Evolutionary conservation across 2,113 vertebrate species (phyloP), one percentile per base, ranked within the genome.

Genomic region (Rousettus leschenaultii): DNA sequence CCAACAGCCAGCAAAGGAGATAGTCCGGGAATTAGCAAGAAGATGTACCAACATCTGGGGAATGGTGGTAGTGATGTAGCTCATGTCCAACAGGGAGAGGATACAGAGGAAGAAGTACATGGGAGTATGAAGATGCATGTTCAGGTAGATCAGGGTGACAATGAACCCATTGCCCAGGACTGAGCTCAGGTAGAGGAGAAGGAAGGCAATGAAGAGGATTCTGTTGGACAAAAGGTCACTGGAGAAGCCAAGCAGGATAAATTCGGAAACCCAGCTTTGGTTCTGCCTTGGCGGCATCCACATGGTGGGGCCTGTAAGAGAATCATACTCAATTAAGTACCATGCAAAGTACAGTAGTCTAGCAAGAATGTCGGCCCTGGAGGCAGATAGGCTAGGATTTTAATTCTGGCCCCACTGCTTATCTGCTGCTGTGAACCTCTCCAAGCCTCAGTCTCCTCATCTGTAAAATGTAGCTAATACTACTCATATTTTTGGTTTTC

Each of bases 81-180:
- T 8, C 35, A 95, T 57, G 53, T 97, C 97, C 12, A 97, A n/a
- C 12, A 95, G 21, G 40, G 95, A 96, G 15, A 97, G 93, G 22
- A 73, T 59, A 24, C 93, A 93, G 74, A 97, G 95, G 65, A 96
- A 97, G 61, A 96, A 97, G 24, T 96, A 97, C 97, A 97, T 95
- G 19, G 45, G 45, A 48, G 45, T 48, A 48, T 48, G 45, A 48
- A 48, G 45, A 48, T 48, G 45, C 45, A 48, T 30, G 57, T 97
- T 95, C 43, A 93, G 77, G 66, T n/a, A 92, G 90, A 98, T 89
- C n/a, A 97, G 77, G 33, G 38, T 48, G 75, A 95, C 3, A 12
- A 97, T 93, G 85, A 98, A 95, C 2, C 89, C 94, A 24, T 97
- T 98, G 57, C 92, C 89, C 21, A 92, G 24, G 19, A 97, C 61